Percentiles rank a stretch among this genome's conserved stretches.
Evolutionary conservation across 2,797 vertebrate species (phyloP).

Genomic region (Acrossocheilus fasciatus): DNA sequence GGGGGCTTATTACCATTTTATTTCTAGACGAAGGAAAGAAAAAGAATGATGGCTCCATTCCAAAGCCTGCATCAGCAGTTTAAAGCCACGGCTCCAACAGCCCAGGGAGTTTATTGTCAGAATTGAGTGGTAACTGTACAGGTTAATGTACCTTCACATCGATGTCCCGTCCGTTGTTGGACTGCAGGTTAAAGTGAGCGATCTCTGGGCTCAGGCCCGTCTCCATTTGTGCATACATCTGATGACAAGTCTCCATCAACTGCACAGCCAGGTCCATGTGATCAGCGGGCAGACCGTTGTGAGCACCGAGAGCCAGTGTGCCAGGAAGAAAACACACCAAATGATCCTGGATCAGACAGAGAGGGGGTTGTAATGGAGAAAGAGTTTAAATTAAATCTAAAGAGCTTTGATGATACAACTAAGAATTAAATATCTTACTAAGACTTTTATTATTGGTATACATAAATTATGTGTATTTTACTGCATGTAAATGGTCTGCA

Average conservation of each 20-base stretch:
- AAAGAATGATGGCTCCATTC: neutral
- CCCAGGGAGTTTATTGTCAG: neutral
- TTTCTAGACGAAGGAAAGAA: neutral
- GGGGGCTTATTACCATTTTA: neutral
- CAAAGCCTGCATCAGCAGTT: neutral
- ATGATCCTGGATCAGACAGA: slow-evolving; percentile 85
- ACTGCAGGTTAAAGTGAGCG: slow-evolving; percentile 86
- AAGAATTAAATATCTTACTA: too few species aligned
- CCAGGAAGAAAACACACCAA: slow-evolving; percentile 97
- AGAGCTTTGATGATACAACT: neutral
- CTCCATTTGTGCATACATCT: slow-evolving; percentile 96
- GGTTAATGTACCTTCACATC: slow-evolving; percentile 86
- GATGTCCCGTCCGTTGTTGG: slow-evolving; percentile 79
- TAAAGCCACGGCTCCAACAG: neutral
- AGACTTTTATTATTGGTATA: too few species aligned
- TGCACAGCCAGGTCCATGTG: slow-evolving; percentile 91
- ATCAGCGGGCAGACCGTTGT: slow-evolving; percentile 87
- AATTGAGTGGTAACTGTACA: neutral
- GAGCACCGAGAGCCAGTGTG: slow-evolving; percentile 90
- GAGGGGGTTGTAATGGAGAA: neutral
- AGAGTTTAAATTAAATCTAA: neutral
- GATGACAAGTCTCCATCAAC: slow-evolving; percentile 94
- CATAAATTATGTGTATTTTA: neutral
- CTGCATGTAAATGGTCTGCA: too few species aligned
- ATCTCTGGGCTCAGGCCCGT: slow-evolving; percentile 97